phyloP scores from a whole-genome alignment of 2,888 invertebrate genomes.

The Torymus aiolomorphi region DNA sequence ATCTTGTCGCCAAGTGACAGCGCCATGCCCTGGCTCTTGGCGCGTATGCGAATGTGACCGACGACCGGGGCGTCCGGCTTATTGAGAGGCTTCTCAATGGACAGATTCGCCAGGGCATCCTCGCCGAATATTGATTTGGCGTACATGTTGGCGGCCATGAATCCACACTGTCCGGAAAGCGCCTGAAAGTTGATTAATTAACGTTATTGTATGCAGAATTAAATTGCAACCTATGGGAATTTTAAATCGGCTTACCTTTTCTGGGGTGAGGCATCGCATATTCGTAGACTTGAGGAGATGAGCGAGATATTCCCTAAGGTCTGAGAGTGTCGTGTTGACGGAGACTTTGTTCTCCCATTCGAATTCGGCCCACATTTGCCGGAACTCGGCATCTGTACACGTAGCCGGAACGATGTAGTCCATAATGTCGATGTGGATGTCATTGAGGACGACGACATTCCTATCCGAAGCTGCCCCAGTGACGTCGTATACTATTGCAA shows the following conservation, averaged over 20 bases:
- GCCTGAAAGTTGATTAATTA: conserved; percentile 78
- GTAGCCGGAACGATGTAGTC: conserved; percentile 97
- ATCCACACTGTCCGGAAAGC: conserved; percentile 97
- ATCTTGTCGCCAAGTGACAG: conserved; percentile 98
- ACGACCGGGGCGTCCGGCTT: conserved; percentile 92
- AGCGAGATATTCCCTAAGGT: conserved; percentile 93
- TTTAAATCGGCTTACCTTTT: conserved; percentile 81
- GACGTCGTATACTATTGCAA: conserved; percentile 91
- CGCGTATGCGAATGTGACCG: conserved; percentile 97
- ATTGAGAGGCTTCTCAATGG: conserved; percentile 95
- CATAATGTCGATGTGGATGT: conserved; percentile 99
- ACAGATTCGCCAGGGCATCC: conserved; percentile 98
- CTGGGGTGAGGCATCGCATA: conserved; percentile 99
- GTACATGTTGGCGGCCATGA: conserved; percentile 99
- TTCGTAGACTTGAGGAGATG: conserved; percentile 96
- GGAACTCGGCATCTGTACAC: conserved; percentile 96
- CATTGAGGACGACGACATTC: conserved; percentile 98
- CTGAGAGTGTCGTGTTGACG: conserved; percentile 94
- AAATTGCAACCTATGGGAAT: neutral
- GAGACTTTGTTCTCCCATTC: conserved; percentile 99
- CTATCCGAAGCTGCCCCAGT: conserved; percentile 93
- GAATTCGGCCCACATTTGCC: conserved; percentile 99
- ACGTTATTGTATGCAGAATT: no score
- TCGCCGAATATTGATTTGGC: conserved; percentile 98
- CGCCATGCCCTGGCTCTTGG: conserved; percentile 99